Conservation (phyloP, 2,888 invertebrate genomes). For the Pheosia gnoma region DNA sequence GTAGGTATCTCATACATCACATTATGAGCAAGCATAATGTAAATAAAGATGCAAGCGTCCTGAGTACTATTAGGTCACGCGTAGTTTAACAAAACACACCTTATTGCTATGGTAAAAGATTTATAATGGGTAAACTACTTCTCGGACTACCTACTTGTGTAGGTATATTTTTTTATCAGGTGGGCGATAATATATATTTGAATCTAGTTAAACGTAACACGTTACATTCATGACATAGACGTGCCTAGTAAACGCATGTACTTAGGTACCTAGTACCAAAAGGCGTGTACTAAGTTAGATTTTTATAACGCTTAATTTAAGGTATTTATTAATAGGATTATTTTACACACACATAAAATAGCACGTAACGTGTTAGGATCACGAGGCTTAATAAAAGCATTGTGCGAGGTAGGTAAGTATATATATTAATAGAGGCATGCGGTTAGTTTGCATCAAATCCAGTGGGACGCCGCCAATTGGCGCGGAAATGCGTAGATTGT, state of each 20-base stretch:
- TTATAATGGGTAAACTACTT: slow-evolving; percentile 21
- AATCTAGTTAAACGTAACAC: slow-evolving; percentile 15
- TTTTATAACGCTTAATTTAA: slow-evolving; percentile 8
- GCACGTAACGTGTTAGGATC: slow-evolving; percentile 33
- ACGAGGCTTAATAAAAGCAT: slow-evolving; percentile 34
- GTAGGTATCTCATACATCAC: slow-evolving; percentile 20
- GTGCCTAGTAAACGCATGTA: neutral
- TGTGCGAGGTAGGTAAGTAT: neutral
- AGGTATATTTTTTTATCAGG: slow-evolving; percentile 42
- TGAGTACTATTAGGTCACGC: slow-evolving; percentile 16
- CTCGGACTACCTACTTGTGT: slow-evolving; percentile 14
- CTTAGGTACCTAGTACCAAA: too few species aligned
- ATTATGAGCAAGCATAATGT: slow-evolving; percentile 16
- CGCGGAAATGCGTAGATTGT: slow-evolving; percentile 72
- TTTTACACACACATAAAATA: slow-evolving; percentile 37
- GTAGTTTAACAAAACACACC: slow-evolving; percentile 22
- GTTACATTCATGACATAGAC: slow-evolving; percentile 12
- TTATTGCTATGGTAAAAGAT: slow-evolving; percentile 25
- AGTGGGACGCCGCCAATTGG: slow-evolving; percentile 64
- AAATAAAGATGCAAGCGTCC: slow-evolving; percentile 36
- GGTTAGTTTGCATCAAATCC: slow-evolving; percentile 86
- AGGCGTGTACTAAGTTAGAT: neutral
- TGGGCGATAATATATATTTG: slow-evolving; percentile 38
- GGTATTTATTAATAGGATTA: slow-evolving; percentile 21
- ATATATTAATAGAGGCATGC: slow-evolving; percentile 75